Percentiles rank a stretch among this genome's conserved stretches.
Conservation (phyloP, 2,113 vertebrate genomes). For the Hemiprocne comata region DNA sequence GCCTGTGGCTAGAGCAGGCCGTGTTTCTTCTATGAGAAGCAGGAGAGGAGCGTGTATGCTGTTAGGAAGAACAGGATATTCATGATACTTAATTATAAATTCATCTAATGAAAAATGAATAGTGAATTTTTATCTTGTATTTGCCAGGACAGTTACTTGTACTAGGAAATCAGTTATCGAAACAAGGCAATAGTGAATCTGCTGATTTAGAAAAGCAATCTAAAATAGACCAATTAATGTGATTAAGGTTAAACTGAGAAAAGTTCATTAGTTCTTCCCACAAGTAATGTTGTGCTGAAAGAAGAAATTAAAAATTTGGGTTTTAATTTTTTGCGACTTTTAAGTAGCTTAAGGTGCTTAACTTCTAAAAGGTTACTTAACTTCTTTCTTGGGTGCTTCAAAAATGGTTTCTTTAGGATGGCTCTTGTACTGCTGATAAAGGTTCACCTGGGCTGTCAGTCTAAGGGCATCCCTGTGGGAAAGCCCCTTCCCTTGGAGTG, state of each 20-base stretch:
- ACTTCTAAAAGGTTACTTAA: accelerated
- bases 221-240: neutral
- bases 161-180: neutral
- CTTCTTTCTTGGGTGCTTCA: neutral
- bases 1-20: neutral
- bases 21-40: neutral
- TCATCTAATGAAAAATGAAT: neutral
- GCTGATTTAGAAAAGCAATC: neutral
- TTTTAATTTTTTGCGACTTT: neutral
- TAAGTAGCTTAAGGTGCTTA: neutral
- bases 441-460: neutral
- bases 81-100: neutral
- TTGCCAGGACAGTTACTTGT: neutral
- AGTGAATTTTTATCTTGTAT: neutral
- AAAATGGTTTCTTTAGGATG: neutral
- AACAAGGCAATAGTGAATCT: neutral
- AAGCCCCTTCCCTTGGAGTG: neutral
- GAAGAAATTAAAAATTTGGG: neutral
- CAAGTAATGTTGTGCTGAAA: neutral
- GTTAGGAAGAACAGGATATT: neutral
- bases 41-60: neutral
- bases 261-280: neutral
- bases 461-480: neutral
- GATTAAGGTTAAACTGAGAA: neutral
- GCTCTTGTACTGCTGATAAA: neutral